phyloP scores from a whole-genome alignment of 2,888 invertebrate genomes.

The Catonia carolina region DNA sequence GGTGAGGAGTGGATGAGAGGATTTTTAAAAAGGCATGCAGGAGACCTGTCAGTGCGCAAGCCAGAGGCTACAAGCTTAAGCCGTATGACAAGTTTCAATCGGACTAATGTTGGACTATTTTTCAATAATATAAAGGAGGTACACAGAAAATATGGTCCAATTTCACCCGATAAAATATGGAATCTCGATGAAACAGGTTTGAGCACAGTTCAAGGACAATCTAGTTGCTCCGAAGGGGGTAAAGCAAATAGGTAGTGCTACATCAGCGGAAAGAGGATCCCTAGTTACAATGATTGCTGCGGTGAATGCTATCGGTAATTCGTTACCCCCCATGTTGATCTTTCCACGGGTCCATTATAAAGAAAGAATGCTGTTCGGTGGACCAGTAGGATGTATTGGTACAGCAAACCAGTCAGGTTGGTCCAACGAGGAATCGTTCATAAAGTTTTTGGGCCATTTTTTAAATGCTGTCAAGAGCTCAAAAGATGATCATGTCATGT shows the following conservation, averaged over 20 bases:
- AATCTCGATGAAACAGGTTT: constrained; percentile 8
- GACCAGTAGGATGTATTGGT: constrained; percentile 37
- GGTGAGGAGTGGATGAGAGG: constrained; percentile 5
- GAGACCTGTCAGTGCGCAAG: not conserved
- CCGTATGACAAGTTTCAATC: not conserved
- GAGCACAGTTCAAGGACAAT: constrained; percentile 9
- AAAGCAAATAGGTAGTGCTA: constrained; percentile 1
- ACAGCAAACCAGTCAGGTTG: too few relatives aligned
- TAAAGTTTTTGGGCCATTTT: constrained; percentile 1
- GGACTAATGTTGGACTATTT: not conserved
- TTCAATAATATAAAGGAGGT: constrained; percentile 16
- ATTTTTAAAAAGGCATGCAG: not conserved
- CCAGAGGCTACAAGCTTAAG: constrained; percentile 1
- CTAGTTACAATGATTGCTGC: constrained; percentile 31
- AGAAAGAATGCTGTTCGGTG: constrained; percentile 32
- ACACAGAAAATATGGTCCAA: not conserved
- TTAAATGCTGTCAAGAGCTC: constrained; percentile 34
- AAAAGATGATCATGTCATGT: constrained; percentile 28
- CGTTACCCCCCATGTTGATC: constrained; percentile 36
- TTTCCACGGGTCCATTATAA: constrained; percentile 36
- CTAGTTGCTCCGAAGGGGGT: constrained; percentile 11
- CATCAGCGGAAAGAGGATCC: constrained; percentile 21
- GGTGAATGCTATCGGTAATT: constrained; percentile 31
- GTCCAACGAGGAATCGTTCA: too few relatives aligned
- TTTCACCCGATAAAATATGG: constrained; percentile 8